Percentiles rank a stretch among this genome's conserved stretches.
These are phyloP conservation scores for Heliocidaris erythrogramma DNA, from an alignment of 35 echinoderm and acorn worm species.

Conservation along the genomic window DNA sequence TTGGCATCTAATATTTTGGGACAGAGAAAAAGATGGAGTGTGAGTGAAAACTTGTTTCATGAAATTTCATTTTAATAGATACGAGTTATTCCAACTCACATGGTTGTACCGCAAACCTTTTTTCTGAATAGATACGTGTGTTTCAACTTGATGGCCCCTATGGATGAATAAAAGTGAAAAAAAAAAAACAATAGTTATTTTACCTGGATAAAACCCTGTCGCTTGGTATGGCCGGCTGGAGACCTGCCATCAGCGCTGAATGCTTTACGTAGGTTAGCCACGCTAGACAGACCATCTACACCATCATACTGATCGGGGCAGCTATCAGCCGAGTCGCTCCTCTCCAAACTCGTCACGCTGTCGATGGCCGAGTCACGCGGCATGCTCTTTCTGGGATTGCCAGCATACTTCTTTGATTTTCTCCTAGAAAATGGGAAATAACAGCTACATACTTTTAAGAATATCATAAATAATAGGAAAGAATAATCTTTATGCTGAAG, in stretches of 20 bases:
- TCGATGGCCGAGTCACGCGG: slow-evolving; percentile 61
- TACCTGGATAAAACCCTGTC: slow-evolving; percentile 59
- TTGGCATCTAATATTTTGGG: no score
- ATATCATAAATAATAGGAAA: background rate
- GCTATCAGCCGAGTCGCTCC: slow-evolving; percentile 67
- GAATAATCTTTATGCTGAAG: background rate
- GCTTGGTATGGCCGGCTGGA: slow-evolving; percentile 43
- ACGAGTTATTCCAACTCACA: no score
- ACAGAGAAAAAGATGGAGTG: no score
- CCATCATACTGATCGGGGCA: slow-evolving; percentile 47
- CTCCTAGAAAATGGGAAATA: slow-evolving; percentile 58
- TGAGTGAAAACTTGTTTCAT: no score
- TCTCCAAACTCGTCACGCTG: slow-evolving; percentile 51
- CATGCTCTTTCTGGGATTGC: slow-evolving; percentile 64
- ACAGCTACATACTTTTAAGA: background rate
- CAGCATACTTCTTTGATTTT: slow-evolving; percentile 60
- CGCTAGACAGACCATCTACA: slow-evolving; percentile 14
- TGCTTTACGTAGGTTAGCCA: slow-evolving; percentile 73
- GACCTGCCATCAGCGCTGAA: slow-evolving; percentile 54
- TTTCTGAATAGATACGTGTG: no score
- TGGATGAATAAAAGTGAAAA: background rate
- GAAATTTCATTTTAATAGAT: no score
- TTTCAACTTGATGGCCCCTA: no score
- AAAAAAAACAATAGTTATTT: background rate
- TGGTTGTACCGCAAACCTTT: no score